Conservation (phyloP, 1,140 invertebrate species). For the Chironomus tepperi region DNA sequence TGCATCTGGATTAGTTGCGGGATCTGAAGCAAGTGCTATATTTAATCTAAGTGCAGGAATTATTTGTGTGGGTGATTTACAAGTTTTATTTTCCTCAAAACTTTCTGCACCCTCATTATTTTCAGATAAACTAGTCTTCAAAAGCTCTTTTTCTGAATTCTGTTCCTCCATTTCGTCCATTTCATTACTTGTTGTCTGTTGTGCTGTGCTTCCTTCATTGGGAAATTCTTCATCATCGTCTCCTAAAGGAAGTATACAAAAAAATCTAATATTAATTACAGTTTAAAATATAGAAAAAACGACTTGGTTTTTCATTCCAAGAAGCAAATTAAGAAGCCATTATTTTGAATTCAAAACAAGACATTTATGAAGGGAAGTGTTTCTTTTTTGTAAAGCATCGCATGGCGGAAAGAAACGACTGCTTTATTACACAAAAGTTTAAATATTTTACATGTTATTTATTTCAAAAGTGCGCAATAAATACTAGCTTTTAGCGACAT, state of each 20-base stretch:
- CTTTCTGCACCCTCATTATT: neutral
- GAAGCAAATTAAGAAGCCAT: too few relatives aligned
- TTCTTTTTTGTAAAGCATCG: neutral
- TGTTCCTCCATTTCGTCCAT: constrained; percentile 24
- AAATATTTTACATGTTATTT: constrained; percentile 2
- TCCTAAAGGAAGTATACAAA: neutral
- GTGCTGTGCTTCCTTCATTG: neutral
- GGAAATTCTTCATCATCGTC: constrained; percentile 17
- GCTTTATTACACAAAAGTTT: constrained; percentile 15
- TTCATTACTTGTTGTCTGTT: neutral
- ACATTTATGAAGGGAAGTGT: constrained; percentile 7
- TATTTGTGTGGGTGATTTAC: constrained; percentile 42
- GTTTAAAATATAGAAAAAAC: too few relatives aligned
- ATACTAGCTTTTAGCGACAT: neutral
- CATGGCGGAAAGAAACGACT: neutral
- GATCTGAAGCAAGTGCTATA: constrained; percentile 67
- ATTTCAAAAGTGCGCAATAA: neutral
- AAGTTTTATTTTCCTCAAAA: constrained; percentile 25
- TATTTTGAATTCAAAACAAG: neutral
- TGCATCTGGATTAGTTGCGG: constrained; percentile 55
- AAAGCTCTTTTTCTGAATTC: neutral
- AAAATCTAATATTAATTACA: neutral
- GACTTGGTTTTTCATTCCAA: too few relatives aligned
- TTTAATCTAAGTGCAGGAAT: constrained; percentile 65
- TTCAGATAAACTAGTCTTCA: neutral